Evolutionary conservation across 2,797 vertebrate genomes (phyloP).

Genomic region (Oryzias sinensis): DNA sequence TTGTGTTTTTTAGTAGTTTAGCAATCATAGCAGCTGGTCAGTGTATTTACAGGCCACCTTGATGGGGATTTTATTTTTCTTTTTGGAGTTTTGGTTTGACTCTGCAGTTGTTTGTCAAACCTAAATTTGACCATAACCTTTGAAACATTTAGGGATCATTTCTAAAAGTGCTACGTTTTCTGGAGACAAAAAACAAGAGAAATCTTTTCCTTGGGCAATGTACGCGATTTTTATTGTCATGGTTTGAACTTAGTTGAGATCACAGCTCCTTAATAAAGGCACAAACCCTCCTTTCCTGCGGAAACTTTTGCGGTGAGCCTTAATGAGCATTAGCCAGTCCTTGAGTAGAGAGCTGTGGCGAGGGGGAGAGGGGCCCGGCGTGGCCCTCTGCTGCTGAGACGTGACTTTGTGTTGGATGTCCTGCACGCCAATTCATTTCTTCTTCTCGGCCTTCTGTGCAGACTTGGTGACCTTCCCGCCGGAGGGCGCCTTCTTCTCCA

Average conservation of each 20-base stretch:
- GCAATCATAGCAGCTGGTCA: no score
- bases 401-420: conserved; percentile 39
- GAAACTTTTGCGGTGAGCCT: conserved; percentile 82
- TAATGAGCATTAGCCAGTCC: conserved; percentile 83
- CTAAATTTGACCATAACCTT: no score
- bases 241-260: conserved; percentile 50
- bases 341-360: conserved; percentile 72
- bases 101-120: no score
- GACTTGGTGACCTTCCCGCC: conserved; percentile 79
- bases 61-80: no score
- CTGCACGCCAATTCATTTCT: conserved; percentile 72
- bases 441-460: conserved; percentile 75
- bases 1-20: no score
- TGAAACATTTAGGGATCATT: no score
- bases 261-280: conserved; percentile 44
- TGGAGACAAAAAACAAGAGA: conserved; percentile 20
- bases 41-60: no score
- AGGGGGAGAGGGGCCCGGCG: conserved; percentile 26
- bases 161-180: not conserved
- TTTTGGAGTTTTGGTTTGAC: no score
- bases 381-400: conserved; percentile 36
- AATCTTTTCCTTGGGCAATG: conserved; percentile 42
- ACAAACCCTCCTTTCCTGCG: conserved; percentile 77
- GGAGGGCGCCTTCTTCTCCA: conserved; percentile 66
- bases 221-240: conserved; percentile 69